Base-by-base conservation (phyloP, 2,888 invertebrate genomes). In the Podotricha telesiphe region DNA sequence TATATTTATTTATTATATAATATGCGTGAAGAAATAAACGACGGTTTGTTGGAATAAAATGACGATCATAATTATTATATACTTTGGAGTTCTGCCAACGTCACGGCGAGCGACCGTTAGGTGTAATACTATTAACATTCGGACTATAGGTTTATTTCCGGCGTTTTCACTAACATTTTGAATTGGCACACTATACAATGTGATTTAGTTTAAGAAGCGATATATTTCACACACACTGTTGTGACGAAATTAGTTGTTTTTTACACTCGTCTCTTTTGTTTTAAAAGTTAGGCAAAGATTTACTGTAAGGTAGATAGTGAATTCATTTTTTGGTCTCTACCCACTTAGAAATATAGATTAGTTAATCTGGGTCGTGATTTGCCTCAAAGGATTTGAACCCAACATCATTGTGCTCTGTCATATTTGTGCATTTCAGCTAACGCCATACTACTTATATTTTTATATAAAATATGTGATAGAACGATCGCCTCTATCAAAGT, bases 51-150 rank as follows among this genome's bases (percentile, higher is more conserved):
- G 45, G 42, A n/a, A 59, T 59, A 22, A 42, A 42, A 59, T 59
- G 22, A 28, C 22, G 20, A 59, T n/a, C n/a, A n/a, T 59, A 59
- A 59, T 59, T 45, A 59, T 59, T 28, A 59, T 59, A 56, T 40
- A 40, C 15, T 40, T 48, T 66, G 65, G 65, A 56, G 40, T 8
- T 1, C 7, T 40, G 58, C 65, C 65, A 66, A 40, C 53, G 22
- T 58, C 37, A 59, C 65, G 28, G 65, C 55, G 15, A 47, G 55
- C 55, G 34, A 48, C 56, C 20, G 65, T 37, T 19, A 53, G 45
- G 51, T 53, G 58, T 66, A 58, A 58, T 17, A 56, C 58, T 58
- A 65, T 48, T 65, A 40, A 58, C 48, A 48, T 65, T n/a, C 17
- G 48, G 17, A 22, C 28, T 34, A 55, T 10, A 40, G 65, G 22